Evolutionary conservation across 2,888 invertebrate species (phyloP).

Genomic region (Rhaphigaster nebulosa): DNA sequence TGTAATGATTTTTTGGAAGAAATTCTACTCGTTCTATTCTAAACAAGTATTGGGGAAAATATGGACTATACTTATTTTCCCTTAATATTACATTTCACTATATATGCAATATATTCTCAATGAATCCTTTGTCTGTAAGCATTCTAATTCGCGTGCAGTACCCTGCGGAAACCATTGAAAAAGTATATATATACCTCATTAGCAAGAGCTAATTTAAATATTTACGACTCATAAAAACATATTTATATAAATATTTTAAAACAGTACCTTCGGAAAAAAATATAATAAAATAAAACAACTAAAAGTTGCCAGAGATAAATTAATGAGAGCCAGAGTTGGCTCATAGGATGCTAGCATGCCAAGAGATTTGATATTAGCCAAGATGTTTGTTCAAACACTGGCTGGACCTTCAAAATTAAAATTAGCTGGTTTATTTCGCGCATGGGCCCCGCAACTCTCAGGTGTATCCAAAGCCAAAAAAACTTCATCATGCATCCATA

Average conservation of each 20-base stretch:
- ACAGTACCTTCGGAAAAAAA: neutral
- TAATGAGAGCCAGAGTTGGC: conserved; percentile 24
- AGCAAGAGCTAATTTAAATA: neutral
- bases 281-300: neutral
- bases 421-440: conserved; percentile 45
- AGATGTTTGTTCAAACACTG: conserved; percentile 41
- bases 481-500: neutral
- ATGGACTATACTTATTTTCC: too few relatives aligned
- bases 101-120: too few relatives aligned
- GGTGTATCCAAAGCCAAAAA: neutral
- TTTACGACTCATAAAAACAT: neutral
- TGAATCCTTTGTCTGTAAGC: neutral
- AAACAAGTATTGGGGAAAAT: too few relatives aligned
- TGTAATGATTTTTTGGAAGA: too few relatives aligned
- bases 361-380: conserved; percentile 47
- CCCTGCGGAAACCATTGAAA: neutral
- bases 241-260: conserved; percentile 8
- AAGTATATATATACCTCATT: neutral
- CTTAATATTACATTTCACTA: too few relatives aligned
- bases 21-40: too few relatives aligned
- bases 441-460: neutral
- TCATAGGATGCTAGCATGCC: neutral
- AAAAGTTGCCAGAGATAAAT: conserved; percentile 17
- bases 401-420: conserved; percentile 50
- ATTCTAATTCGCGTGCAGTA: neutral